These are phyloP conservation scores for Chaitophorus viminalis DNA, from an alignment of 2,888 invertebrate species.

Conservation along the genomic window DNA sequence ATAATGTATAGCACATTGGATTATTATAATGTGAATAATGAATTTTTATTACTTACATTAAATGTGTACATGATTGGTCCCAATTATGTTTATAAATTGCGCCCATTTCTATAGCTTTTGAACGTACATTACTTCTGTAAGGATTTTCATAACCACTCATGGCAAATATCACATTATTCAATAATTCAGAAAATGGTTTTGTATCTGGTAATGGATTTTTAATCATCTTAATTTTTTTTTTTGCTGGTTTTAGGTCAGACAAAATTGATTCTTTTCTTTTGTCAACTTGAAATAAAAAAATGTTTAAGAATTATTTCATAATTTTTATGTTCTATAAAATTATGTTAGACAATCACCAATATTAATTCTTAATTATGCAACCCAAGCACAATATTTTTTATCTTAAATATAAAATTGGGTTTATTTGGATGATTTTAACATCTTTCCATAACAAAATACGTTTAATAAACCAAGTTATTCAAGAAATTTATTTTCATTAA, in stretches of 20 bases:
- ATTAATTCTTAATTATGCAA: not conserved
- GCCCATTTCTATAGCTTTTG: conserved; percentile 79
- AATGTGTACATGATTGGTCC: conserved; percentile 81
- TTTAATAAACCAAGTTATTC: too few species aligned
- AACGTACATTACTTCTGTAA: conserved; percentile 75
- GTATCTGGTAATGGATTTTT: conserved; percentile 53
- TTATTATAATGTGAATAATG: not conserved
- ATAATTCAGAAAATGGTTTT: conserved; percentile 72
- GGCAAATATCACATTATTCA: conserved; percentile 79
- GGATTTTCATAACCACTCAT: conserved; percentile 91
- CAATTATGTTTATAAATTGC: conserved; percentile 82
- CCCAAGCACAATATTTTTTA: too few species aligned
- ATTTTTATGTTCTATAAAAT: not conserved
- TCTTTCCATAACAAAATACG: too few species aligned
- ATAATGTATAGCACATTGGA: too few species aligned
- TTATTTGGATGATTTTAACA: too few species aligned
- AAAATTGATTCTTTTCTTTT: conserved; percentile 9
- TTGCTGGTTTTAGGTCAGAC: conserved; percentile 2
- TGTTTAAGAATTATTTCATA: not conserved
- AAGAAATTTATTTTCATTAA: too few species aligned
- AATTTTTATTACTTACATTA: conserved; percentile 74
- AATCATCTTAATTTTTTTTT: conserved; percentile 44
- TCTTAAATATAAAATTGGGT: too few species aligned
- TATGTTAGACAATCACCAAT: not conserved
- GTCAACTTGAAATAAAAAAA: not conserved